phyloP scores from a whole-genome alignment of 2,113 vertebrate genomes.

The Daubentonia madagascariensis region DNA sequence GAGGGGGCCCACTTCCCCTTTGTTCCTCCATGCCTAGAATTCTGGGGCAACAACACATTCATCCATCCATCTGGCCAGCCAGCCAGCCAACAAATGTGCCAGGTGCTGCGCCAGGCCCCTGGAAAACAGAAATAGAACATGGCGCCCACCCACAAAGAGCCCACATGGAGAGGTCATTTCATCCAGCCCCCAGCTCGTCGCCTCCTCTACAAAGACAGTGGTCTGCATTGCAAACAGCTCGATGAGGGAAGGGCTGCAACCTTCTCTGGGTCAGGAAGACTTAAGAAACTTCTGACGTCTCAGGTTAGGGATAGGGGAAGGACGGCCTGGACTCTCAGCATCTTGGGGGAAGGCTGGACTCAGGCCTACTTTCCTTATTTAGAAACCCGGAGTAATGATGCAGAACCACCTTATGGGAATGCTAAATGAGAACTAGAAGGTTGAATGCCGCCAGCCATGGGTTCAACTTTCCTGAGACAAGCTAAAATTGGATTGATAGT shows the following conservation, averaged over 20 bases:
- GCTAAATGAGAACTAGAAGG: not conserved
- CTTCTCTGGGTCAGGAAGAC: not conserved
- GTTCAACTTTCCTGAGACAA: not conserved
- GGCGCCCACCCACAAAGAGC: not conserved
- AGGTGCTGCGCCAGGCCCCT: not conserved
- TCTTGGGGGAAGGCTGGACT: not conserved
- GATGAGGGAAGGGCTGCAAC: not conserved
- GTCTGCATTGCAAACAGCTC: not conserved
- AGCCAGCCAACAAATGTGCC: not conserved
- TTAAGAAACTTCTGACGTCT: not conserved
- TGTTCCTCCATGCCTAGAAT: not conserved
- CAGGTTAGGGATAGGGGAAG: not conserved
- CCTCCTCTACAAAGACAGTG: not conserved
- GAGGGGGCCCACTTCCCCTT: not conserved
- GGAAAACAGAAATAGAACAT: not conserved
- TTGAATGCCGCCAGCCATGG: accelerated
- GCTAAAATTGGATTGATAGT: not conserved
- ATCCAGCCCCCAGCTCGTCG: not conserved
- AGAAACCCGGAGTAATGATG: not conserved
- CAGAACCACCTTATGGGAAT: not conserved
- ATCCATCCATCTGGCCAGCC: not conserved
- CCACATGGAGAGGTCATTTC: not conserved
- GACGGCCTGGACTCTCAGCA: not conserved
- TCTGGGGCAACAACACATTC: not conserved
- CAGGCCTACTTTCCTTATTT: conserved; percentile 33